Conservation (phyloP, 1,140 invertebrate species). For the Orius insidiosus region DNA sequence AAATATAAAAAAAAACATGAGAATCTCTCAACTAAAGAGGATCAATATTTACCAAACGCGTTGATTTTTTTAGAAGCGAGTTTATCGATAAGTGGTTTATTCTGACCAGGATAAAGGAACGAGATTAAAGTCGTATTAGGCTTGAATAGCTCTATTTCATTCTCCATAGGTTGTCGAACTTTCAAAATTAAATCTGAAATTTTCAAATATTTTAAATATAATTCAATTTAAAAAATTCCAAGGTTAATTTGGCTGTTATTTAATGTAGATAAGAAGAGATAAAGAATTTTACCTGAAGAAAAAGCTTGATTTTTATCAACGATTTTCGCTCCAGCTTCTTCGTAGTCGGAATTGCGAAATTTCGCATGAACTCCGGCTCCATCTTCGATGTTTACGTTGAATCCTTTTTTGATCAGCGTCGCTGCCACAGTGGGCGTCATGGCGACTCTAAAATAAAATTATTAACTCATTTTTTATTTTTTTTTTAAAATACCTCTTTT, state of each 20-base stretch:
- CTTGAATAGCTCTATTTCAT: slow-evolving; percentile 48
- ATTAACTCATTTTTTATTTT: slow-evolving; percentile 2
- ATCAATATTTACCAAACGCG: slow-evolving; percentile 48
- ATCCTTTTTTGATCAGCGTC: slow-evolving; percentile 63
- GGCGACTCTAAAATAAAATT: slow-evolving; percentile 43
- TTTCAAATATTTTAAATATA: not conserved
- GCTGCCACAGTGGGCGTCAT: slow-evolving; percentile 55
- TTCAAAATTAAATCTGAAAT: slow-evolving; percentile 62
- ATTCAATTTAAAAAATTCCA: not conserved
- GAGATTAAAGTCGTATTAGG: slow-evolving; percentile 57
- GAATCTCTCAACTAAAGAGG: not conserved
- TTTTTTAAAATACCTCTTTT: slow-evolving; percentile 37
- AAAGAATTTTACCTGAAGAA: slow-evolving; percentile 36
- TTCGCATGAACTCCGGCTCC: slow-evolving; percentile 58
- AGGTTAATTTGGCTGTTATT: not conserved
- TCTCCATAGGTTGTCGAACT: slow-evolving; percentile 49
- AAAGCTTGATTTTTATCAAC: slow-evolving; percentile 43
- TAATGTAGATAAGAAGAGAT: not conserved
- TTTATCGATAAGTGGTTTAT: slow-evolving; percentile 53
- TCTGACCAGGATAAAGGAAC: slow-evolving; percentile 73
- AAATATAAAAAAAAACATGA: not conserved
- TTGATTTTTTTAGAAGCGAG: slow-evolving; percentile 54
- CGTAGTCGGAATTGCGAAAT: slow-evolving; percentile 60
- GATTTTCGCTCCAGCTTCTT: slow-evolving; percentile 52
- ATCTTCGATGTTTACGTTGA: slow-evolving; percentile 59